phyloP scores from a whole-genome alignment of 2,888 invertebrate species.

The Chloromyia formosa region DNA sequence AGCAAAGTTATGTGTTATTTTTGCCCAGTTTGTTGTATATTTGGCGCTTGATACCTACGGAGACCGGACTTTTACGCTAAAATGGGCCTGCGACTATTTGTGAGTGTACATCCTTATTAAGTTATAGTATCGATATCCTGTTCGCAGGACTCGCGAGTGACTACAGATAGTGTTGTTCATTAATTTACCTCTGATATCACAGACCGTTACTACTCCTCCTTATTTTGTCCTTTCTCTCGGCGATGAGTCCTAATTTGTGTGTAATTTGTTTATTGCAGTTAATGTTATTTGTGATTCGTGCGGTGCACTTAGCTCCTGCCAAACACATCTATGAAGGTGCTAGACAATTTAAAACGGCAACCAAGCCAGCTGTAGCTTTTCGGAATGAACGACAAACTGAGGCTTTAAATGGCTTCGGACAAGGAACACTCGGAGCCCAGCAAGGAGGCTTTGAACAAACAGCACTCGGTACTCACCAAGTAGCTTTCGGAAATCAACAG shows the following conservation, averaged over 20 bases:
- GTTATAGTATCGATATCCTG: background rate
- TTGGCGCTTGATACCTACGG: background rate
- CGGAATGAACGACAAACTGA: conserved; percentile 13
- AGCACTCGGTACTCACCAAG: background rate
- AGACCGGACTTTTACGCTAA: background rate
- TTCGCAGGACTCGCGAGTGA: background rate
- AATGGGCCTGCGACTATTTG: conserved; percentile 12
- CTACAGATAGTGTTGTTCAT: background rate
- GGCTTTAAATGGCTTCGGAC: conserved; percentile 15
- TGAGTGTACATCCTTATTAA: conserved; percentile 18
- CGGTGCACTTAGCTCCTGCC: conserved; percentile 16
- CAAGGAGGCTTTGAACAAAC: background rate
- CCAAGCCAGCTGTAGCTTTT: background rate
- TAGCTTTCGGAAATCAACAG: too few relatives aligned
- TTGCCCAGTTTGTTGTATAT: conserved; percentile 33
- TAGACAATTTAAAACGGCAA: background rate
- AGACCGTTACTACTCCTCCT: too few relatives aligned
- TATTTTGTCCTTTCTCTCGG: too few relatives aligned
- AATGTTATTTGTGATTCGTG: conserved; percentile 13
- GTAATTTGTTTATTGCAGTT: conserved; percentile 22
- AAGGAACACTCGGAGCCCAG: background rate
- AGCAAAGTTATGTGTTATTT: conserved; percentile 21
- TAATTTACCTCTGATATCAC: background rate
- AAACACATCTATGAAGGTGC: conserved; percentile 20
- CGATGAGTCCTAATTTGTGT: conserved; percentile 1